Percentiles rank a stretch among this genome's conserved stretches.
Conservation (phyloP, 2,797 vertebrate genomes). For the Mergus octosetaceus region DNA sequence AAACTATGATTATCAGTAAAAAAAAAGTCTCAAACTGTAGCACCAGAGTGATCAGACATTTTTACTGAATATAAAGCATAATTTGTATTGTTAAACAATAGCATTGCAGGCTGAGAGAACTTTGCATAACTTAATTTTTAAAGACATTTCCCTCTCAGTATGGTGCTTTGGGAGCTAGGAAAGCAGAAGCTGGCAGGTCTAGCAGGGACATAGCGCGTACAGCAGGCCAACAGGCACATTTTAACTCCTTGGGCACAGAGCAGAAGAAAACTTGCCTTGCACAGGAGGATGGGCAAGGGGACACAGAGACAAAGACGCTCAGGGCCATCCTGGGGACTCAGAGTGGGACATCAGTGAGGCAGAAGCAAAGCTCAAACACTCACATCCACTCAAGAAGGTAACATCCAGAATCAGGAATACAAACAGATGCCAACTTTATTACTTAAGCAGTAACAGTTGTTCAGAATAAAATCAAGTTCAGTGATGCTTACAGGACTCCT, state of each 20-base stretch:
- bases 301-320: neutral
- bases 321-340: accelerated
- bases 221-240: neutral
- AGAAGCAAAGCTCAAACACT: neutral
- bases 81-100: neutral
- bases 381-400: neutral
- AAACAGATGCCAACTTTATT: neutral
- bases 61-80: neutral
- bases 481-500: neutral
- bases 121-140: neutral
- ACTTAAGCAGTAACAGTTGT: neutral
- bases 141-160: accelerated
- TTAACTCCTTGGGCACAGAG: neutral
- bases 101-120: neutral
- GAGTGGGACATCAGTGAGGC: neutral
- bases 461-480: neutral
- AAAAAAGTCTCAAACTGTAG: neutral
- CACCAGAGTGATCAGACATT: neutral
- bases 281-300: neutral
- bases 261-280: neutral
- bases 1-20: neutral
- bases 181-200: neutral
- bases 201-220: neutral
- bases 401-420: neutral
- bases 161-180: neutral